phyloP scores from a whole-genome alignment of 2,797 vertebrate species.

The Numenius phaeopus region DNA sequence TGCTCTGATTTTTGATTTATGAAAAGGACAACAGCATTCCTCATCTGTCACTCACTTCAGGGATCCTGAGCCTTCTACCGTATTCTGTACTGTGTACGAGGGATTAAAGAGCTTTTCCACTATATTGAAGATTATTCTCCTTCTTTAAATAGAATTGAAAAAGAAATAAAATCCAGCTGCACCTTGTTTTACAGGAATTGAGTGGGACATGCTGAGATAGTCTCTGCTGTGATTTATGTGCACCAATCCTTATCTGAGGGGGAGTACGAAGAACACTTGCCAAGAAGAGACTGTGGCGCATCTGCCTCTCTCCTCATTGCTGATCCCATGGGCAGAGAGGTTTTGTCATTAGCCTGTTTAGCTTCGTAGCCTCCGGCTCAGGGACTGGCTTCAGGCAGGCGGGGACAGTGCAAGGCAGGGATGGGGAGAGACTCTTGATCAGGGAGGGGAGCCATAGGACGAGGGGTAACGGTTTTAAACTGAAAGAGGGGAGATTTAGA shows the following conservation, averaged over 20 bases:
- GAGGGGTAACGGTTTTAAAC: no score
- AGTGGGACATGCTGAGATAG: not conserved
- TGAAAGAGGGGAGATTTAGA: no score
- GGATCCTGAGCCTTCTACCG: not conserved
- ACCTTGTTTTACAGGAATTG: not conserved
- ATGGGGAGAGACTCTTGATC: no score
- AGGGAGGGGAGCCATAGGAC: no score
- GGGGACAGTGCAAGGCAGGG: not conserved
- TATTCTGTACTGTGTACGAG: not conserved
- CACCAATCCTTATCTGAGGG: not conserved
- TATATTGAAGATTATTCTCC: not conserved
- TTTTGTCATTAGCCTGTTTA: not conserved
- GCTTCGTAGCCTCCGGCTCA: not conserved
- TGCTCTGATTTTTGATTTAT: not conserved
- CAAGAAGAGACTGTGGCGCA: not conserved
- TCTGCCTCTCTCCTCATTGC: not conserved
- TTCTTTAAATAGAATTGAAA: slow-evolving; percentile 36
- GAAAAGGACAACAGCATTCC: not conserved
- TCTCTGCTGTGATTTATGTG: not conserved
- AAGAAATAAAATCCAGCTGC: slow-evolving; percentile 15
- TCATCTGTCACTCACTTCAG: not conserved
- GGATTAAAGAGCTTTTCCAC: not conserved
- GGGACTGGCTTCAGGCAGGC: not conserved
- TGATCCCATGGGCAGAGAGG: not conserved
- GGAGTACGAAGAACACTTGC: not conserved